A percentile compares a stretch with the other conserved stretches of the same genome.
phyloP scores from a whole-genome alignment of 1,140 invertebrate genomes.

The Atta colombica region DNA sequence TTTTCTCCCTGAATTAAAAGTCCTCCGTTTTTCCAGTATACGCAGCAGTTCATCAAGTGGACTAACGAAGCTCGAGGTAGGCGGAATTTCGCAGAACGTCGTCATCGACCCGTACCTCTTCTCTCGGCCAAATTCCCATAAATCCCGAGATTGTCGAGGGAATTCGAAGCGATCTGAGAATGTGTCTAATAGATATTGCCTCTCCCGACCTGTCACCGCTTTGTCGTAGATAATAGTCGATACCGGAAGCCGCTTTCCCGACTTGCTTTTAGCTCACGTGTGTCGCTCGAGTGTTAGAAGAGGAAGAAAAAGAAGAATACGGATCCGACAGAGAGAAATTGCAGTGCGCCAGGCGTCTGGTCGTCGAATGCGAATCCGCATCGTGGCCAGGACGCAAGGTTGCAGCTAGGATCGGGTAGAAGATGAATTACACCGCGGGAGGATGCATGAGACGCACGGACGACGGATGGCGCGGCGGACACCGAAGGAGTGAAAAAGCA shows the following conservation, averaged over 20 bases:
- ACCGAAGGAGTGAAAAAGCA: constrained; percentile 36
- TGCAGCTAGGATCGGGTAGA: background rate
- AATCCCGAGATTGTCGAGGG: constrained; percentile 16
- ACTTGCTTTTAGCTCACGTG: constrained; percentile 39
- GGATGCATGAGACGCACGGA: constrained; percentile 46
- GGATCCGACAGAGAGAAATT: constrained; percentile 54
- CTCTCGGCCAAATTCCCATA: constrained; percentile 5
- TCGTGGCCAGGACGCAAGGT: background rate
- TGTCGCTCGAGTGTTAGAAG: constrained; percentile 3
- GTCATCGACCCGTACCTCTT: background rate
- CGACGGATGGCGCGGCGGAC: constrained; percentile 22
- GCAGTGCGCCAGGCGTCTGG: constrained; percentile 32
- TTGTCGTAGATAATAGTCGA: constrained; percentile 4
- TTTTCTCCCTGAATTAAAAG: constrained; percentile 17
- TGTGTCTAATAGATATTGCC: background rate
- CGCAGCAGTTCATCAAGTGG: constrained; percentile 17
- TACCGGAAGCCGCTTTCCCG: background rate
- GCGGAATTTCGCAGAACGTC: background rate
- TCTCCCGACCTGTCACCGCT: background rate
- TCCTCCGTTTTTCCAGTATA: background rate
- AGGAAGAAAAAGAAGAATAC: constrained; percentile 14
- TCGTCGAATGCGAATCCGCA: constrained; percentile 59
- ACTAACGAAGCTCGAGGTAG: background rate
- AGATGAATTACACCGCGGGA: constrained; percentile 48
- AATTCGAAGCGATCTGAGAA: constrained; percentile 1